A percentile compares a stretch with the other conserved stretches of the same genome.
These are phyloP conservation scores for Ceratotherium simum DNA, from an alignment of 2,113 vertebrate species.

Conservation along the genomic window DNA sequence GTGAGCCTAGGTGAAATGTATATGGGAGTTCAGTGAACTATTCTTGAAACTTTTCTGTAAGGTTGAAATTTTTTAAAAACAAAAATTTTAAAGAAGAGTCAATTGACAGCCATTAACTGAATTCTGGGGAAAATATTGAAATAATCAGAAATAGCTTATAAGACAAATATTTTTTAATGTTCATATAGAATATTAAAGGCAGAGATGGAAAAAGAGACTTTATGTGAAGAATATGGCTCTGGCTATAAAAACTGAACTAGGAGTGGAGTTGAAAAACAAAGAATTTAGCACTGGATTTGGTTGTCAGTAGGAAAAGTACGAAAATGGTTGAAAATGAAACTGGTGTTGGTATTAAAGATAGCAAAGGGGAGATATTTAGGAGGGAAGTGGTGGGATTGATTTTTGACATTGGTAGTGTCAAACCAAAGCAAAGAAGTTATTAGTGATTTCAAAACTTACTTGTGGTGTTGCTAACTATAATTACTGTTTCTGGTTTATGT, in stretches of 20 bases:
- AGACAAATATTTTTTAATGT: background rate
- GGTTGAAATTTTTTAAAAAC: slow-evolving; percentile 24
- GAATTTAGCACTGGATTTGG: slow-evolving; percentile 41
- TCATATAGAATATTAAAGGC: background rate
- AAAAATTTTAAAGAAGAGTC: slow-evolving; percentile 19
- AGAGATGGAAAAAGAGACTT: background rate
- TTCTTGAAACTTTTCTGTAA: slow-evolving; percentile 39
- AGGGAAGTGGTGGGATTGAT: background rate
- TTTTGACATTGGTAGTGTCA: slow-evolving; percentile 7
- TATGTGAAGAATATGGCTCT: background rate
- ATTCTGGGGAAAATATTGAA: background rate
- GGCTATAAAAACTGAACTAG: slow-evolving; percentile 40
- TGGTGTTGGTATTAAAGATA: slow-evolving; percentile 16
- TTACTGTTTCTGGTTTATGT: slow-evolving; percentile 61
- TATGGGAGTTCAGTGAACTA: background rate
- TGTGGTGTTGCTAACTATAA: slow-evolving; percentile 50
- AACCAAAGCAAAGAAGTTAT: slow-evolving; percentile 22
- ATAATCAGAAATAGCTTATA: slow-evolving; percentile 22
- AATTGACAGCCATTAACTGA: background rate
- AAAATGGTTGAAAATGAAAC: slow-evolving; percentile 16
- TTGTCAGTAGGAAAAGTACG: slow-evolving; percentile 32
- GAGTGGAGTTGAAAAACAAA: slow-evolving; percentile 24
- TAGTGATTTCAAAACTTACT: background rate
- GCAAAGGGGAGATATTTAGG: slow-evolving; percentile 28
- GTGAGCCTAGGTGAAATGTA: background rate